These are phyloP conservation scores for Procambarus clarkii DNA, from an alignment of 1,140 invertebrate genomes.

Conservation along the genomic window DNA sequence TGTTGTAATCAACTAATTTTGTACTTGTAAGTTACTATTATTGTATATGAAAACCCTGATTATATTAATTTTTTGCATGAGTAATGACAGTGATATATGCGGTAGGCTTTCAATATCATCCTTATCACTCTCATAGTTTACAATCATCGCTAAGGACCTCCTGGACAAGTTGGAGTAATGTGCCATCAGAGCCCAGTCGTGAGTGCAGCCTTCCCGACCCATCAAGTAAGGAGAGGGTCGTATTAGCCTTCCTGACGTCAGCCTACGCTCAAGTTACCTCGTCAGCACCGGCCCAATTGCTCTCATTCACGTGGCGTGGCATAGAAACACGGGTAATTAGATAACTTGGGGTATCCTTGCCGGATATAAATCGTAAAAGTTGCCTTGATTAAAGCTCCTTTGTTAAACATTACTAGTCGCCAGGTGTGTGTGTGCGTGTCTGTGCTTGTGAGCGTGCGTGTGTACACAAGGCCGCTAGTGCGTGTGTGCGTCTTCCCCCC, in stretches of 20 bases:
- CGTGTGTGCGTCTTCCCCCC: too few relatives aligned
- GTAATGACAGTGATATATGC: too few relatives aligned
- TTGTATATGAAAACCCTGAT: too few relatives aligned
- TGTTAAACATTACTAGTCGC: not conserved
- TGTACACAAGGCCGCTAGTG: too few relatives aligned
- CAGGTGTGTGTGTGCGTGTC: not conserved
- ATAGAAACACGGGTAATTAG: slow-evolving; percentile 6
- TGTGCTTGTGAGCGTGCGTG: too few relatives aligned
- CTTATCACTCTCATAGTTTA: not conserved
- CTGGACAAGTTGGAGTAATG: not conserved
- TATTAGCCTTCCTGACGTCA: not conserved
- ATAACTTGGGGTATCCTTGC: not conserved
- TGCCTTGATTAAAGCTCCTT: not conserved
- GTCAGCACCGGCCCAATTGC: not conserved
- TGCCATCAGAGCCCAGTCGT: not conserved
- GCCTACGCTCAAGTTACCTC: not conserved
- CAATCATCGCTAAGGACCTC: not conserved
- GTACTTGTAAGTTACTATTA: too few relatives aligned
- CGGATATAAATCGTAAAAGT: not conserved
- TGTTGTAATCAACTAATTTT: too few relatives aligned
- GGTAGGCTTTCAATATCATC: not conserved
- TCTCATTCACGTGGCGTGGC: not conserved
- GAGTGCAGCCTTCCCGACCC: not conserved
- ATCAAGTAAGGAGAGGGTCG: not conserved
- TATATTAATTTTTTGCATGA: too few relatives aligned